phyloP scores from a whole-genome alignment of 1,140 invertebrate species.

The Calosoma granatense region DNA sequence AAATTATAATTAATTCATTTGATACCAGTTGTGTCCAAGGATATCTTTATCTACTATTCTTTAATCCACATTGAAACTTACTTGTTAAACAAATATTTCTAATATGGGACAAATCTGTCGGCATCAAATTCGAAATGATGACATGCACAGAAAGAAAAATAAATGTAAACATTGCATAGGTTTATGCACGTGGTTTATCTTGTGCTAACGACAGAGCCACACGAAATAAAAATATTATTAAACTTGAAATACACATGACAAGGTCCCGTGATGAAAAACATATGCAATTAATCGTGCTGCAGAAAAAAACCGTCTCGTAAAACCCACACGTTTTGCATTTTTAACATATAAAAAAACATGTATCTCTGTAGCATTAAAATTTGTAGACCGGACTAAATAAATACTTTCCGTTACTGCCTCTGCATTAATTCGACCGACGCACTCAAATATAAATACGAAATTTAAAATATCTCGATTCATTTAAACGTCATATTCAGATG shows the following conservation, averaged over 20 bases:
- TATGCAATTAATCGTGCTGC: neutral
- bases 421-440: neutral
- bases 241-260: neutral
- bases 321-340: conserved; percentile 3
- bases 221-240: conserved; percentile 1
- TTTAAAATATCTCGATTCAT: neutral
- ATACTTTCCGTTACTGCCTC: neutral
- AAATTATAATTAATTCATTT: neutral
- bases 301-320: neutral
- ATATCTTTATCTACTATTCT: too few relatives aligned
- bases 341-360: neutral
- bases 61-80: too few relatives aligned
- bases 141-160: too few relatives aligned
- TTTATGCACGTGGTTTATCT: too few relatives aligned
- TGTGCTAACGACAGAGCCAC: too few relatives aligned
- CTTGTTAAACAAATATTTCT: too few relatives aligned
- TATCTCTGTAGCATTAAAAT: neutral
- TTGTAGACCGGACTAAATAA: neutral
- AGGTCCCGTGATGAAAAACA: neutral
- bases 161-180: too few relatives aligned
- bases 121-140: too few relatives aligned
- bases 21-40: too few relatives aligned
- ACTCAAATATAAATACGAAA: neutral
- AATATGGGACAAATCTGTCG: too few relatives aligned
- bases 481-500: neutral